Evolutionary conservation across 2,113 vertebrate genomes (phyloP).

Genomic region (Herpailurus yagouaroundi): DNA sequence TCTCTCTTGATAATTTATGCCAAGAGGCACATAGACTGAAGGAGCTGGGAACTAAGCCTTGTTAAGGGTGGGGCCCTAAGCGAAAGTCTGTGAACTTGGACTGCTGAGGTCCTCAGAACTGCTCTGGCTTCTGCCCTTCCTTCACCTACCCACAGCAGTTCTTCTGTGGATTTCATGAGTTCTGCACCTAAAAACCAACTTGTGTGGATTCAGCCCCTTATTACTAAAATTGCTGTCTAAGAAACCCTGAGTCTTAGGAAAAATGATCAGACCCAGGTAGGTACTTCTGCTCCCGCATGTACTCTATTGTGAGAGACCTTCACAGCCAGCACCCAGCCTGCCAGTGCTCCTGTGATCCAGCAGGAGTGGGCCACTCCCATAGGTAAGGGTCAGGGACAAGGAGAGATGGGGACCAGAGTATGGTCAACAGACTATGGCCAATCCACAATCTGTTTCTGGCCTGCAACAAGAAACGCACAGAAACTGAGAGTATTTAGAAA

Average conservation of each 20-base stretch:
- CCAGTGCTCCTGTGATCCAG: background rate
- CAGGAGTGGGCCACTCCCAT: background rate
- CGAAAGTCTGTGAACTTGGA: background rate
- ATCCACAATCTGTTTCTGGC: background rate
- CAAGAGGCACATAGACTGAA: background rate
- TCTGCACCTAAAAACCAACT: background rate
- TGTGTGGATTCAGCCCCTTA: background rate
- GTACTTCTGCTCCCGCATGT: background rate
- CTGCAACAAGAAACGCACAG: background rate
- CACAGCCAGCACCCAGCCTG: background rate
- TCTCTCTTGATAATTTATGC: background rate
- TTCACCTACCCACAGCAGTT: background rate
- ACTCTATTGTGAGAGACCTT: background rate
- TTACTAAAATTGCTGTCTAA: background rate
- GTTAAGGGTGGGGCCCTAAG: background rate
- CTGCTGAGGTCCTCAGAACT: background rate
- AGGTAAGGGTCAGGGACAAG: no score
- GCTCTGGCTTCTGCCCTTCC: background rate
- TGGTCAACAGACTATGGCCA: background rate
- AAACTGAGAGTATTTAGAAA: background rate
- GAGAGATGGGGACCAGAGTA: background rate
- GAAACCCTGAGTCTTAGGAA: background rate
- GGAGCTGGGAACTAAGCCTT: background rate
- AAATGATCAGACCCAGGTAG: background rate
- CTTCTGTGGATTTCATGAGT: background rate